Percentiles rank a stretch among this genome's conserved stretches.
phyloP scores from a whole-genome alignment of 2,113 vertebrate genomes.

The Desmodus rotundus region DNA sequence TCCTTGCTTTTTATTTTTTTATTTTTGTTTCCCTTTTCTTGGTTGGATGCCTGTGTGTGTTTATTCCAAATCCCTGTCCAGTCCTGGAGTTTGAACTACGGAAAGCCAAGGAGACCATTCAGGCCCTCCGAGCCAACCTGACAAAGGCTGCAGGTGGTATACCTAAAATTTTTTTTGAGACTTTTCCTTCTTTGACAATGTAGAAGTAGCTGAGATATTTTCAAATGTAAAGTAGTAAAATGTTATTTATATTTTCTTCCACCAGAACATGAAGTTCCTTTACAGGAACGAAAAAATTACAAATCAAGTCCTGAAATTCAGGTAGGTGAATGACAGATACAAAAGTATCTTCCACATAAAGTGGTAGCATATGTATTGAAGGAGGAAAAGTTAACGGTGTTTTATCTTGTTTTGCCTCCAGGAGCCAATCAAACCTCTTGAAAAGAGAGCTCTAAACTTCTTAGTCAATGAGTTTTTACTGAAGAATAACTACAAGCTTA shows the following conservation, averaged over 20 bases:
- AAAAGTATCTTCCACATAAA: neutral
- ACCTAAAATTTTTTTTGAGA: slow-evolving; percentile 93
- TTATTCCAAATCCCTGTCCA: slow-evolving; percentile 98
- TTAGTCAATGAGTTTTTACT: slow-evolving; percentile 99
- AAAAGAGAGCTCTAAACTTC: slow-evolving; percentile 99
- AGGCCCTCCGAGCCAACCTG: slow-evolving; percentile 99
- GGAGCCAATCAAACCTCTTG: slow-evolving; percentile 97
- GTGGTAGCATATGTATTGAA: neutral
- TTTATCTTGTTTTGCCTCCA: slow-evolving; percentile 72
- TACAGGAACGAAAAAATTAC: slow-evolving; percentile 98
- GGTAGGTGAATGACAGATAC: slow-evolving; percentile 82
- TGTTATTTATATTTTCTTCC: slow-evolving; percentile 68
- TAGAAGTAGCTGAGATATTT: slow-evolving; percentile 78
- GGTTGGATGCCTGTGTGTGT: slow-evolving; percentile 97
- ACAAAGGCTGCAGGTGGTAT: slow-evolving; percentile 99
- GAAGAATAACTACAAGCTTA: slow-evolving; percentile 98
- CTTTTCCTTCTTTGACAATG: slow-evolving; percentile 82
- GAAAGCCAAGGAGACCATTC: slow-evolving; percentile 99
- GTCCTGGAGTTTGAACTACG: slow-evolving; percentile 99
- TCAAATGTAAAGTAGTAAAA: slow-evolving; percentile 72
- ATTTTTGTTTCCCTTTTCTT: slow-evolving; percentile 95
- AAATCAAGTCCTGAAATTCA: slow-evolving; percentile 99
- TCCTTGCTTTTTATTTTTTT: slow-evolving; percentile 96
- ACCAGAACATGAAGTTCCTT: slow-evolving; percentile 94
- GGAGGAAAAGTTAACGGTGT: neutral